Evolutionary conservation across 2,888 invertebrate genomes (phyloP).

Genomic region (Pomacea canaliculata): DNA sequence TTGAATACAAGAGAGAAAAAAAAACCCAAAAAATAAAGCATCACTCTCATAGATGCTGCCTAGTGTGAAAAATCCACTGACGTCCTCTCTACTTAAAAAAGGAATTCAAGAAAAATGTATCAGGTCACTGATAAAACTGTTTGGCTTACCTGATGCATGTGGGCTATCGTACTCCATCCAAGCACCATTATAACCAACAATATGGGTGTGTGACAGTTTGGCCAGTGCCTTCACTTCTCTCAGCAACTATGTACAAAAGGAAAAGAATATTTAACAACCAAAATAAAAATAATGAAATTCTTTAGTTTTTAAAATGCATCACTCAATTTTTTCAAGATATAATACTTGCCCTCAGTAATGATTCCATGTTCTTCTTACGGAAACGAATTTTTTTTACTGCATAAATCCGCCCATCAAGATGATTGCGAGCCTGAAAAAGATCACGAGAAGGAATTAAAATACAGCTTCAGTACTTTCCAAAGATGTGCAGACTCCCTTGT

Average conservation of each 20-base stretch:
- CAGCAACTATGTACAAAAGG: constrained; percentile 68
- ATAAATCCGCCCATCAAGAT: constrained; percentile 82
- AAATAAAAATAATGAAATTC: not conserved
- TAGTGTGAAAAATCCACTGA: too few species aligned
- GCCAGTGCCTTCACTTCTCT: constrained; percentile 86
- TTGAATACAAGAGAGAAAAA: too few species aligned
- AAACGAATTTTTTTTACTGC: constrained; percentile 81
- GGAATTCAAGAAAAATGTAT: too few species aligned
- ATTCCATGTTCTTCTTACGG: constrained; percentile 60
- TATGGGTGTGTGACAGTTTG: constrained; percentile 82
- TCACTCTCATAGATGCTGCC: too few species aligned
- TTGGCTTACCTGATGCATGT: not conserved
- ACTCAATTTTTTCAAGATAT: not conserved
- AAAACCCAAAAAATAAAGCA: too few species aligned
- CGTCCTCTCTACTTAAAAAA: too few species aligned
- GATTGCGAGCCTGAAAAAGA: constrained; percentile 73
- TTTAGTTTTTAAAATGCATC: not conserved
- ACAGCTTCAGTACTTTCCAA: too few species aligned
- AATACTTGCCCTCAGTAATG: constrained; percentile 52
- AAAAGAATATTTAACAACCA: not conserved
- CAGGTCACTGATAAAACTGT: too few species aligned
- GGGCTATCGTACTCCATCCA: constrained; percentile 77
- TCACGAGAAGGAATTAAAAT: too few species aligned
- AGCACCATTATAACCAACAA: constrained; percentile 86
- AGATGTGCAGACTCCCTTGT: too few species aligned